A percentile compares a stretch with the other conserved stretches of the same genome.
phyloP scores from a whole-genome alignment of 2,113 vertebrate species.

The Neoarius graeffei region DNA sequence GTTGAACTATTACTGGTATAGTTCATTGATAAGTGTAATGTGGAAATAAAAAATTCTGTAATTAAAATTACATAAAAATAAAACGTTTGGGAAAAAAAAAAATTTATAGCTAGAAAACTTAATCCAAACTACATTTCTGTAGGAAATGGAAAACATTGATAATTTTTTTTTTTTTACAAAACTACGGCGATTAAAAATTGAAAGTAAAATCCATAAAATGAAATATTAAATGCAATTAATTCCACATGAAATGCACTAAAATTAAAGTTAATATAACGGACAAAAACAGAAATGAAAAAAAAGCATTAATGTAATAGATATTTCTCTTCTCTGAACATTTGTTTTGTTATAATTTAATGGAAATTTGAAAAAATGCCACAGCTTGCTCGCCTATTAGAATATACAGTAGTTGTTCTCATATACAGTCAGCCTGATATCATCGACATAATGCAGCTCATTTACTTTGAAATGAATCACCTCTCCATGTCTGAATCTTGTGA shows the following conservation, averaged over 20 bases:
- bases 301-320: background rate
- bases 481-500: constrained; percentile 98
- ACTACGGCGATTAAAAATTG: too few species aligned
- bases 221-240: background rate
- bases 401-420: background rate
- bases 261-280: too few species aligned
- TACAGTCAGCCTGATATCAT: constrained; percentile 14
- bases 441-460: constrained; percentile 55
- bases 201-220: background rate
- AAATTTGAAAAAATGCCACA: background rate
- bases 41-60: background rate
- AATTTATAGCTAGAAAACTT: background rate
- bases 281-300: too few species aligned
- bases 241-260: too few species aligned
- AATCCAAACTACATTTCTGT: background rate
- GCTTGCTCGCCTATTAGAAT: background rate
- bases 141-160: background rate
- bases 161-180: too few species aligned
- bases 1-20: background rate
- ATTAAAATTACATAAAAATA: background rate
- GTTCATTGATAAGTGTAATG: background rate
- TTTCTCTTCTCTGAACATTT: too few species aligned
- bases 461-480: constrained; percentile 82
- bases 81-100: background rate
- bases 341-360: background rate